phyloP scores from a whole-genome alignment of 2,888 invertebrate genomes.

The Invenusta paracnida region DNA sequence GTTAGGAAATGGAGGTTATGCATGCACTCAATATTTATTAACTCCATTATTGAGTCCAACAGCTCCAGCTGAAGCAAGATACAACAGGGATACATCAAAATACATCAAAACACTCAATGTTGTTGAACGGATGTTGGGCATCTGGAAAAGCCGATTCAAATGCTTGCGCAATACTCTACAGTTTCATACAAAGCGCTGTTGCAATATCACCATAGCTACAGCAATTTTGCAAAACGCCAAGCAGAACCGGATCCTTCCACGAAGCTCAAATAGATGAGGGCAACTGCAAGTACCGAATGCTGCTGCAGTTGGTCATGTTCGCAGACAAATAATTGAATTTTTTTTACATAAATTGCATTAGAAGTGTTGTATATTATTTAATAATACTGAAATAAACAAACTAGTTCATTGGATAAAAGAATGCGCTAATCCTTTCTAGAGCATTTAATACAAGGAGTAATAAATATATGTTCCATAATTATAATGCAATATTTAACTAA shows the following conservation, averaged over 20 bases:
- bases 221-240: not conserved
- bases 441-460: too few relatives aligned
- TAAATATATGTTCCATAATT: too few relatives aligned
- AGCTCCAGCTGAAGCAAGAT: not conserved
- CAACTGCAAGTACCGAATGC: not conserved
- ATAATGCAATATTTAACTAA: too few relatives aligned
- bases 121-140: not conserved
- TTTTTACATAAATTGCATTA: not conserved
- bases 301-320: not conserved
- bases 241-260: not conserved
- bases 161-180: not conserved
- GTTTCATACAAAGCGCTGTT: not conserved
- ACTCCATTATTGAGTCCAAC: not conserved
- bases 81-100: not conserved
- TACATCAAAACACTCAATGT: not conserved
- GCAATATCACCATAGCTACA: not conserved
- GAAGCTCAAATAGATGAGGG: not conserved
- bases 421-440: too few relatives aligned
- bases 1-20: not conserved
- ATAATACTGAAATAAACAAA: not conserved
- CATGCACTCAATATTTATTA: not conserved
- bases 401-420: too few relatives aligned
- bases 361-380: too few relatives aligned
- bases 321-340: not conserved
- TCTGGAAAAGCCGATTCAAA: not conserved